A percentile compares a stretch with the other conserved stretches of the same genome.
Evolutionary conservation across 2,797 vertebrate species (phyloP).

Genomic region (Arvicola amphibius): DNA sequence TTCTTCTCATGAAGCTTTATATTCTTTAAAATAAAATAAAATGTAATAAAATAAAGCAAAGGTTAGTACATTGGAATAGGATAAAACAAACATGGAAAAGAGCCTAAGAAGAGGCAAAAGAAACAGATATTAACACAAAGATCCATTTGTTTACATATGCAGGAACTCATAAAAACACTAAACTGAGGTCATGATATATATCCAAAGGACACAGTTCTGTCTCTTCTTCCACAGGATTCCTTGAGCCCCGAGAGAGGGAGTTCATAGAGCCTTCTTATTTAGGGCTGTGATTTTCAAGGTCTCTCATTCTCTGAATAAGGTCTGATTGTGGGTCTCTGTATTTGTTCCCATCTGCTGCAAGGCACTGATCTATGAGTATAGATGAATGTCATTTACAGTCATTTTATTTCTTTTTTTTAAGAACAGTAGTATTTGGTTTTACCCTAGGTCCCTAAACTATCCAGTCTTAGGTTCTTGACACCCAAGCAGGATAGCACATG

Average conservation of each 20-base stretch:
- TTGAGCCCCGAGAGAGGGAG: not conserved
- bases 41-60: not conserved
- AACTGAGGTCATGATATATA: not conserved
- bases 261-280: not conserved
- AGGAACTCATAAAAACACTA: not conserved
- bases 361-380: not conserved
- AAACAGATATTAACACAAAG: not conserved
- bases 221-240: not conserved
- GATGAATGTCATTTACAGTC: not conserved
- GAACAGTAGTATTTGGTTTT: not conserved
- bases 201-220: not conserved
- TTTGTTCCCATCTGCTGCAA: not conserved
- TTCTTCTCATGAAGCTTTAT: not conserved
- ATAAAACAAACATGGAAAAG: not conserved
- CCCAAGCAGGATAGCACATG: not conserved
- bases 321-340: not conserved
- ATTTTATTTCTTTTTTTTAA: not conserved
- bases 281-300: not conserved
- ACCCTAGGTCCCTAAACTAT: not conserved
- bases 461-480: not conserved
- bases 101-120: not conserved
- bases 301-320: not conserved
- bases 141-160: not conserved
- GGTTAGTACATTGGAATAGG: not conserved
- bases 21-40: not conserved